Percentiles rank a stretch among this genome's conserved stretches.
phyloP scores from a whole-genome alignment of 2,797 vertebrate species.

The Meda fulgida region DNA sequence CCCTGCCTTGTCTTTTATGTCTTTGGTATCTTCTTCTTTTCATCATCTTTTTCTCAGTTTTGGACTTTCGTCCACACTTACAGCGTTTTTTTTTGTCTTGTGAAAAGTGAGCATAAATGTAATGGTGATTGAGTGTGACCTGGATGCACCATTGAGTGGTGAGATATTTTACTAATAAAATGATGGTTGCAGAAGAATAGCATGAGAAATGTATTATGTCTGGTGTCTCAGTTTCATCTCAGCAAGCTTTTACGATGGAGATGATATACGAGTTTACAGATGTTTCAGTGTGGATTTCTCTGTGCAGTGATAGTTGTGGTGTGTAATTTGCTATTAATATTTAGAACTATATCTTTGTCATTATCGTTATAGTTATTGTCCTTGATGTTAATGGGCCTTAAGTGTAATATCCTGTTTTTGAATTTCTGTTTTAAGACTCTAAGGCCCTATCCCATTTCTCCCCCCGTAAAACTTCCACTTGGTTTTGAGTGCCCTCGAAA shows the following conservation, averaged over 20 bases:
- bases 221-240: not conserved
- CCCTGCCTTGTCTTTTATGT: not conserved
- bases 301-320: too few species aligned
- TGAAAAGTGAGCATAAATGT: not conserved
- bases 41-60: not conserved
- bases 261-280: not conserved
- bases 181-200: not conserved
- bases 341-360: too few species aligned
- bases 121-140: not conserved
- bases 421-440: too few species aligned
- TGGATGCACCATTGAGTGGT: not conserved
- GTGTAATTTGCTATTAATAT: too few species aligned
- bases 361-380: too few species aligned
- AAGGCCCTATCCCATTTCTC: too few species aligned
- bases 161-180: not conserved
- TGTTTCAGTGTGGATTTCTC: not conserved
- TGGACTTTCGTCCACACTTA: not conserved
- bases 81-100: not conserved
- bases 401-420: too few species aligned
- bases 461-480: too few species aligned
- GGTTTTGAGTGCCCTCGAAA: too few species aligned
- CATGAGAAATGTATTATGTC: not conserved
- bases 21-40: not conserved
- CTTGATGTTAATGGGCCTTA: too few species aligned
- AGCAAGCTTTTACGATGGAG: not conserved